Conservation (phyloP, 2,797 vertebrate genomes). For the Balearica regulorum region DNA sequence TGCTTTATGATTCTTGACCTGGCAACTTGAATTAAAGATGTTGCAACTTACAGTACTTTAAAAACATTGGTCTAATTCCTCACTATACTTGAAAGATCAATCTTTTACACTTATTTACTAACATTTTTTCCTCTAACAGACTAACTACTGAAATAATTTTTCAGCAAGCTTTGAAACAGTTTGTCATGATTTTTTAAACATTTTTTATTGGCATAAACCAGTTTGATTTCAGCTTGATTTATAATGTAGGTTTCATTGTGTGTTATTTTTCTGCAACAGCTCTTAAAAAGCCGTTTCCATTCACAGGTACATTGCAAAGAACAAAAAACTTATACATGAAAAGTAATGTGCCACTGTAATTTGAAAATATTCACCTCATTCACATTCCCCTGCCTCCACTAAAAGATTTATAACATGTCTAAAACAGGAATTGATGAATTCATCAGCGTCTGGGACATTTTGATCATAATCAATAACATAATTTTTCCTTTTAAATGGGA, state of each 20-base stretch:
- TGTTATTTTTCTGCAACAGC: slow-evolving; percentile 30
- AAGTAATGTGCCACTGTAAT: slow-evolving; percentile 56
- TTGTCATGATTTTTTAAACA: slow-evolving; percentile 32
- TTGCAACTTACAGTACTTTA: not conserved
- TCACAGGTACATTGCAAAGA: not conserved
- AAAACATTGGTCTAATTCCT: not conserved
- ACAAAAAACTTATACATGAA: slow-evolving; percentile 47
- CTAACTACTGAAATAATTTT: slow-evolving; percentile 20
- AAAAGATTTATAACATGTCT: slow-evolving; percentile 72
- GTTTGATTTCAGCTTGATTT: slow-evolving; percentile 47
- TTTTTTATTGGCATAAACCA: slow-evolving; percentile 20
- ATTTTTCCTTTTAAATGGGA: slow-evolving; percentile 73
- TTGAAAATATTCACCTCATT: slow-evolving; percentile 70
- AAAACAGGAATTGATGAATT: slow-evolving; percentile 73
- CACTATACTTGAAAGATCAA: not conserved
- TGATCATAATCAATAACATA: slow-evolving; percentile 79
- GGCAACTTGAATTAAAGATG: not conserved
- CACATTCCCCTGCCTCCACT: slow-evolving; percentile 43
- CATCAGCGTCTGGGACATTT: slow-evolving; percentile 69
- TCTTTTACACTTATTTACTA: not conserved
- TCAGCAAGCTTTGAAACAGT: slow-evolving; percentile 3
- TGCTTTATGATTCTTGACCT: not conserved
- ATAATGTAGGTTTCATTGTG: not conserved
- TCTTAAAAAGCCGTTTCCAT: slow-evolving; percentile 44
- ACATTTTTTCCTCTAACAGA: not conserved